Evolutionary conservation across 1,140 invertebrate genomes (phyloP).

Genomic region (Magallana gigas): DNA sequence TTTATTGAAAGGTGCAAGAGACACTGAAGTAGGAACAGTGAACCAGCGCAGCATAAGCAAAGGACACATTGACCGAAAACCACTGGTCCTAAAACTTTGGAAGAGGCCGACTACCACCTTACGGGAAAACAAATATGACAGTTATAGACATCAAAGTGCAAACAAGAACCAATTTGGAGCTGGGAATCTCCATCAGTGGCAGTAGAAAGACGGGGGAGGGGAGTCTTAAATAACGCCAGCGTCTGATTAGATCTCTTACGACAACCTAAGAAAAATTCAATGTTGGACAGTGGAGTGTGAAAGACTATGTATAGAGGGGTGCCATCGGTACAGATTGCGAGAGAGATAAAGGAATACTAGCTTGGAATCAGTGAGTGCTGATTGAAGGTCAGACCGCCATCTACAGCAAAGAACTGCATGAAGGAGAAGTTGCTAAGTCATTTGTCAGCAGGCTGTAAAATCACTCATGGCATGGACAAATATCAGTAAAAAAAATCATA

Average conservation of each 20-base stretch:
- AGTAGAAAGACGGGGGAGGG: neutral
- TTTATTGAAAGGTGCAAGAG: too few relatives aligned
- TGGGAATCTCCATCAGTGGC: too few relatives aligned
- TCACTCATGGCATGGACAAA: constrained; percentile 16
- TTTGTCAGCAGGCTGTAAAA: neutral
- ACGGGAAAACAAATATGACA: too few relatives aligned
- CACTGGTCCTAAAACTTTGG: too few relatives aligned
- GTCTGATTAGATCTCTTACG: neutral
- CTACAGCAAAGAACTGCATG: neutral
- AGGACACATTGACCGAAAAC: too few relatives aligned
- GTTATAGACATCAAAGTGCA: too few relatives aligned
- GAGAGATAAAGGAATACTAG: neutral
- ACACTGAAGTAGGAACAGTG: too few relatives aligned
- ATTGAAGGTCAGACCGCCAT: neutral
- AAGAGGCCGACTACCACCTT: too few relatives aligned
- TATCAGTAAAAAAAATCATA: neutral
- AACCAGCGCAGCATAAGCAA: too few relatives aligned
- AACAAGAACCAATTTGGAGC: too few relatives aligned
- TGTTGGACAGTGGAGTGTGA: neutral
- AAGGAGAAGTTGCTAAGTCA: neutral
- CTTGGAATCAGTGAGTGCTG: neutral
- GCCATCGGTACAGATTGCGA: neutral
- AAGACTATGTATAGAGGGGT: neutral
- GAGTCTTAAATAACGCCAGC: neutral
- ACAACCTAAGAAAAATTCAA: neutral